Evolutionary conservation across 2,113 vertebrate species (phyloP).

Genomic region (Rhea americana): DNA sequence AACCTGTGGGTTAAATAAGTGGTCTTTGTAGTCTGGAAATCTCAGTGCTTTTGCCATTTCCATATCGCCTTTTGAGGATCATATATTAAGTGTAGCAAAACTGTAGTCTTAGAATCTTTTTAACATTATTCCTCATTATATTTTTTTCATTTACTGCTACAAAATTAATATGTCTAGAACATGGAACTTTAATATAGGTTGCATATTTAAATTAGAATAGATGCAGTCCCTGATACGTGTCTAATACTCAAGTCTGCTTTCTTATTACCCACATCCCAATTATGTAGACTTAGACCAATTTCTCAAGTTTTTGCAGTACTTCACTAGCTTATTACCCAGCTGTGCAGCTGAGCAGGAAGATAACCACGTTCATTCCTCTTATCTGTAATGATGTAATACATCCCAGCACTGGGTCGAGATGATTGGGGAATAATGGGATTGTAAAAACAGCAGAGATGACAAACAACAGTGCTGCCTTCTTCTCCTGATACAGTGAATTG

Average conservation of each 20-base stretch:
- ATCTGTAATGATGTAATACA: slow-evolving; percentile 92
- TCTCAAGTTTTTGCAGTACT: slow-evolving; percentile 82
- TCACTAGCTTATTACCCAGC: slow-evolving; percentile 79
- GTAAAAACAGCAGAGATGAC: slow-evolving; percentile 78
- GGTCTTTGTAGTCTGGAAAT: slow-evolving; percentile 29
- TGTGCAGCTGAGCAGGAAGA: slow-evolving; percentile 86
- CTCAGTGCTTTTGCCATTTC: slow-evolving; percentile 48
- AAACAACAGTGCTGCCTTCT: slow-evolving; percentile 72
- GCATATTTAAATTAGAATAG: slow-evolving; percentile 70
- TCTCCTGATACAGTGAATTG: slow-evolving; percentile 41
- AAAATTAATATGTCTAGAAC: neutral
- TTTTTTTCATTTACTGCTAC: neutral
- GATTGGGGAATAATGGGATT: slow-evolving; percentile 84
- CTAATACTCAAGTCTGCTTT: slow-evolving; percentile 85
- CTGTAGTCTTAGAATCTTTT: neutral
- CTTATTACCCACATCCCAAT: slow-evolving; percentile 83
- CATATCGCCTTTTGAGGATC: slow-evolving; percentile 35
- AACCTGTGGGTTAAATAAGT: slow-evolving; percentile 47
- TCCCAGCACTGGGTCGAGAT: slow-evolving; percentile 77
- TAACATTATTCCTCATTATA: neutral
- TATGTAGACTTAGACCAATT: slow-evolving; percentile 76
- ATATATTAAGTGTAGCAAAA: slow-evolving; percentile 20
- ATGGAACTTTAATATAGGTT: slow-evolving; percentile 14
- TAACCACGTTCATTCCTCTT: slow-evolving; percentile 89
- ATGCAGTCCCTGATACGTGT: slow-evolving; percentile 70